Percentiles rank a stretch among this genome's conserved stretches.
Evolutionary conservation across 2,888 invertebrate genomes (phyloP).

Genomic region (Hydrotaea cyrtoneurina): DNA sequence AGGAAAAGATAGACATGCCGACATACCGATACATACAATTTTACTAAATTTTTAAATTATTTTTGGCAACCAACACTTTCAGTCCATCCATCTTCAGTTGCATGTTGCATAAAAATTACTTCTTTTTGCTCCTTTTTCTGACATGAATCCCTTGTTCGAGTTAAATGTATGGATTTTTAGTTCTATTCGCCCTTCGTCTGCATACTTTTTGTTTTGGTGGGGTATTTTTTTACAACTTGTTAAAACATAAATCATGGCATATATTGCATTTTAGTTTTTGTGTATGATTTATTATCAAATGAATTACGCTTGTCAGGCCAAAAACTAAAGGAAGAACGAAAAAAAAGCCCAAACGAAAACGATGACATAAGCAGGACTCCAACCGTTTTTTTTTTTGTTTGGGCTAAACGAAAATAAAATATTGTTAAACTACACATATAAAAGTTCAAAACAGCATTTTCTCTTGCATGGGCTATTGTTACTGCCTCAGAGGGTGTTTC

Average conservation of each 20-base stretch:
- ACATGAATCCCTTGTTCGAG: constrained; percentile 40
- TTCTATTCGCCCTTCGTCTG: neutral
- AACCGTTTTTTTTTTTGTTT: constrained; percentile 51
- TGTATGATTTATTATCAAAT: constrained; percentile 65
- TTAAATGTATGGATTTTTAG: constrained; percentile 10
- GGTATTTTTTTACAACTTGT: constrained; percentile 53
- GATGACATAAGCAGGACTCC: constrained; percentile 60
- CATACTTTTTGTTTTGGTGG: constrained; percentile 16
- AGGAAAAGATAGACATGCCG: constrained; percentile 8
- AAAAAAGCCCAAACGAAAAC: constrained; percentile 36
- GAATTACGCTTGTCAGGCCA: constrained; percentile 64
- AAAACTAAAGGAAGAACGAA: constrained; percentile 48
- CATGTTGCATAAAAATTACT: constrained; percentile 53
- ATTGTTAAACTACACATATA: constrained; percentile 58
- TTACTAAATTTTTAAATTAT: constrained; percentile 48
- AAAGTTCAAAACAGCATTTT: constrained; percentile 49
- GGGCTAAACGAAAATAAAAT: constrained; percentile 52
- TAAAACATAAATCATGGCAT: constrained; percentile 66
- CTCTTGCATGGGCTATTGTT: constrained; percentile 11
- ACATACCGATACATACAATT: constrained; percentile 25
- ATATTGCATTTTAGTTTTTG: constrained; percentile 63
- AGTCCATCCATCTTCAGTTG: constrained; percentile 47
- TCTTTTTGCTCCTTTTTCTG: constrained; percentile 43
- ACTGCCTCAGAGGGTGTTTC: neutral
- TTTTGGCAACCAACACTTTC: constrained; percentile 56